phyloP scores from a whole-genome alignment of 2,113 vertebrate species.

The Prinia subflava region DNA sequence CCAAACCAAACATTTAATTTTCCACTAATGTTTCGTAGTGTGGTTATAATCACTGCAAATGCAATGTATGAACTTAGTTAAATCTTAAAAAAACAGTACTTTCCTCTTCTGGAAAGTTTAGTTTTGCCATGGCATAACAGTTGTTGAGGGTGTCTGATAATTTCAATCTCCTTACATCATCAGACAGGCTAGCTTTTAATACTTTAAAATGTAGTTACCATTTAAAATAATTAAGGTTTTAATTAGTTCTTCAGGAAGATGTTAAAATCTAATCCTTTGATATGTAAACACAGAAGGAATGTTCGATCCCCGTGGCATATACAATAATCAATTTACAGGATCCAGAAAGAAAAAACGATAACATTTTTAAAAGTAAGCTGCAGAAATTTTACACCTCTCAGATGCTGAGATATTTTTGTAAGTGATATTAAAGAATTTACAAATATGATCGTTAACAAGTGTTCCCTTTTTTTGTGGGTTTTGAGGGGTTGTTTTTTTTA shows the following conservation, averaged over 20 bases:
- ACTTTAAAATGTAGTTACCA: not conserved
- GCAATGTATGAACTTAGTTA: not conserved
- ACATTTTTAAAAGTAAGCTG: not conserved
- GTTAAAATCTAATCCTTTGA: not conserved
- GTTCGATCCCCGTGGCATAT: not conserved
- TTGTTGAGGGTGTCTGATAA: not conserved
- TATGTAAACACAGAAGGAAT: not conserved
- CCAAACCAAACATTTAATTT: rapidly evolving
- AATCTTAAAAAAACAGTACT: not conserved
- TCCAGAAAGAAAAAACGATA: not conserved
- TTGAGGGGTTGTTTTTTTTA: not conserved
- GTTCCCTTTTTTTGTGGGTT: rapidly evolving
- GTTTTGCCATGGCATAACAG: not conserved
- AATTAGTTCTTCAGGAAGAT: not conserved
- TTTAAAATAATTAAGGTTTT: not conserved
- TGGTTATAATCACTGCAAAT: not conserved
- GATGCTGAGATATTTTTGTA: not conserved
- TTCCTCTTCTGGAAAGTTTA: not conserved
- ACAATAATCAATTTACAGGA: not conserved
- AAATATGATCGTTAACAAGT: not conserved
- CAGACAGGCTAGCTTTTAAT: not conserved
- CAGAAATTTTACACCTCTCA: not conserved
- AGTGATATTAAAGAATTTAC: not conserved
- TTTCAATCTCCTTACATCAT: not conserved
- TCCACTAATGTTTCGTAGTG: not conserved